A percentile compares a stretch with the other conserved stretches of the same genome.
Conservation (phyloP, 2,888 invertebrate species). For the Eurytoma adleriae region DNA sequence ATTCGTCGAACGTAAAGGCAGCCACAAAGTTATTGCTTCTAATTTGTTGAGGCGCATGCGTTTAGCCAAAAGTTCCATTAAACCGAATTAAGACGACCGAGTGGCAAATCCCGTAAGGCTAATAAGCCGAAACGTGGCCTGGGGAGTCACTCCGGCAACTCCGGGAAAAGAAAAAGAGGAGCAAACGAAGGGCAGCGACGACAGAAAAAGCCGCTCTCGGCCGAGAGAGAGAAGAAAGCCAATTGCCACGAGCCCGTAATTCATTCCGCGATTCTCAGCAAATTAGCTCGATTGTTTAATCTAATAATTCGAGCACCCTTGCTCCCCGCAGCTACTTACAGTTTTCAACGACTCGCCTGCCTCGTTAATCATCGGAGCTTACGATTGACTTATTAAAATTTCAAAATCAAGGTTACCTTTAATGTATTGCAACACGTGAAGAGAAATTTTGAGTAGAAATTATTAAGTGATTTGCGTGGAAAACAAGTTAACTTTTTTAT, state of each 20-base stretch:
- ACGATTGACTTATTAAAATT: no score
- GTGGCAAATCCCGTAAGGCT: constrained; percentile 14
- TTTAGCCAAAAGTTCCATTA: constrained; percentile 2
- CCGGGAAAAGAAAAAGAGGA: neutral
- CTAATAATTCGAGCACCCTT: neutral
- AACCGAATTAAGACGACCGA: constrained; percentile 4
- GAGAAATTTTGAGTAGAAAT: no score
- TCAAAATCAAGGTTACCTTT: no score
- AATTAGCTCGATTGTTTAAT: constrained; percentile 41
- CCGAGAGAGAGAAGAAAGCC: constrained; percentile 6
- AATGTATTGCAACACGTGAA: no score
- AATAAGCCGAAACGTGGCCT: neutral
- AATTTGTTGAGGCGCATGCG: neutral
- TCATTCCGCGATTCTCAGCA: constrained; percentile 28
- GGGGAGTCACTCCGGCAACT: no score
- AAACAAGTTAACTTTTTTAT: no score
- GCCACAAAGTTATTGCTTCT: neutral
- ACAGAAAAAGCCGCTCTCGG: neutral
- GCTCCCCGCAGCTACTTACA: no score
- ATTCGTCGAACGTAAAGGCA: no score
- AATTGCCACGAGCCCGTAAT: constrained; percentile 36
- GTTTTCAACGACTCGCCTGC: no score
- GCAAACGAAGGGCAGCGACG: no score
- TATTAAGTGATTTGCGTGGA: no score
- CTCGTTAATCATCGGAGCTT: no score